Evolutionary conservation across 2,888 invertebrate species (phyloP).

Genomic region (Bruchidius siliquastri): DNA sequence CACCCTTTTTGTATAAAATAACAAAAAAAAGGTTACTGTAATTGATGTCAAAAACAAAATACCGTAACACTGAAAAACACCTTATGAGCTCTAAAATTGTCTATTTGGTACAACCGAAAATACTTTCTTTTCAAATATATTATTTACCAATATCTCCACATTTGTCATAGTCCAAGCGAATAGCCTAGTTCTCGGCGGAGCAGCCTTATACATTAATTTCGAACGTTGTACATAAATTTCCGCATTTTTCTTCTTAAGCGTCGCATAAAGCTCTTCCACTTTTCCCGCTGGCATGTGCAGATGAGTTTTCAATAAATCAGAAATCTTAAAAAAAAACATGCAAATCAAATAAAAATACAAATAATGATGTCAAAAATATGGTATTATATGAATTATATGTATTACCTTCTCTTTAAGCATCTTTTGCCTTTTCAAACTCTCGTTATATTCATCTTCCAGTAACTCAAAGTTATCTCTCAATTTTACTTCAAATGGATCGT

Average conservation of each 20-base stretch:
- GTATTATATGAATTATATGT: no score
- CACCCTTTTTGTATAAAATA: no score
- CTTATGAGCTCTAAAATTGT: no score
- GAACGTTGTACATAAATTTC: constrained; percentile 94
- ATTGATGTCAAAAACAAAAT: no score
- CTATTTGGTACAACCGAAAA: neutral
- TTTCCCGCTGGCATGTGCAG: constrained; percentile 79
- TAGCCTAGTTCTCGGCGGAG: constrained; percentile 67
- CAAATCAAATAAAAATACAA: no score
- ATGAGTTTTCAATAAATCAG: constrained; percentile 76
- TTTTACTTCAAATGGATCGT: constrained; percentile 97
- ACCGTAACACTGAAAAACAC: no score
- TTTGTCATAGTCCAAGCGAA: constrained; percentile 83
- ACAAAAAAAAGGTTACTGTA: no score
- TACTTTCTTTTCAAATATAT: neutral
- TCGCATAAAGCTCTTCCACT: constrained; percentile 83
- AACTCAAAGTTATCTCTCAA: constrained; percentile 93
- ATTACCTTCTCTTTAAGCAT: constrained; percentile 81
- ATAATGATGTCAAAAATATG: no score
- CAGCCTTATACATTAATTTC: constrained; percentile 58
- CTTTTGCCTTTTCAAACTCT: constrained; percentile 82
- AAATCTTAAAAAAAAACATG: constrained; percentile 51
- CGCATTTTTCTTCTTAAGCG: constrained; percentile 83
- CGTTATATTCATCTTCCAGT: constrained; percentile 90
- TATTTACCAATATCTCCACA: constrained; percentile 54